Conservation (phyloP, 1,140 invertebrate genomes). For the Procambarus clarkii region DNA sequence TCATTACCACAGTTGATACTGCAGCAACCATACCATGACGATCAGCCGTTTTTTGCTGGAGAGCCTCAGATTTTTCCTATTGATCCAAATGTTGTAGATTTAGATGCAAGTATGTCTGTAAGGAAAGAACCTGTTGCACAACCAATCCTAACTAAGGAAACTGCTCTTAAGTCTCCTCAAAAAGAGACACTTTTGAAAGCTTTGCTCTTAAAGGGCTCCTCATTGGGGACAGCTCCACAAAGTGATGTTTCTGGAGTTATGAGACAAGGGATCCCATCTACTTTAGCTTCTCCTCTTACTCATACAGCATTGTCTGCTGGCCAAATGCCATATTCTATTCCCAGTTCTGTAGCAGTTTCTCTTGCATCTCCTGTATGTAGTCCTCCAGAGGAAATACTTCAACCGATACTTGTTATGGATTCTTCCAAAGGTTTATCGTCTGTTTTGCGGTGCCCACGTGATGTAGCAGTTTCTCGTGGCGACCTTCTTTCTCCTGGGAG, state of each 20-base stretch:
- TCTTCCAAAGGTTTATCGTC: conserved; percentile 46
- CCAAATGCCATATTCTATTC: conserved; percentile 25
- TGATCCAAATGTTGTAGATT: conserved; percentile 11
- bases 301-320: conserved; percentile 15
- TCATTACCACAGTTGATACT: conserved; percentile 43
- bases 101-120: conserved; percentile 10
- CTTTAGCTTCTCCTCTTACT: background rate
- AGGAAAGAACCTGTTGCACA: conserved; percentile 41
- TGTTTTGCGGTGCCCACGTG: conserved; percentile 48
- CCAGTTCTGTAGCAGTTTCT: conserved; percentile 40
- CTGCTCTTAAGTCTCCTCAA: conserved; percentile 52
- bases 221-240: conserved; percentile 4
- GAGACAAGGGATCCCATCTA: conserved; percentile 41
- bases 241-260: conserved; percentile 36
- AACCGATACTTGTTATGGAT: conserved; percentile 69
- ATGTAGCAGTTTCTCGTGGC: conserved; percentile 43
- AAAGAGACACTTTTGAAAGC: conserved; percentile 58
- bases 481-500: conserved; percentile 47
- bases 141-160: conserved; percentile 34
- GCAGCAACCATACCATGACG: conserved; percentile 46
- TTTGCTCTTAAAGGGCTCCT: conserved; percentile 48
- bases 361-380: conserved; percentile 39
- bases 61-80: conserved; percentile 7
- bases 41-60: conserved; percentile 20
- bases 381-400: conserved; percentile 51